Evolutionary conservation across 35 echinoderm and acorn worm genomes (phyloP).

Genomic region (Ophioderma brevispina): DNA sequence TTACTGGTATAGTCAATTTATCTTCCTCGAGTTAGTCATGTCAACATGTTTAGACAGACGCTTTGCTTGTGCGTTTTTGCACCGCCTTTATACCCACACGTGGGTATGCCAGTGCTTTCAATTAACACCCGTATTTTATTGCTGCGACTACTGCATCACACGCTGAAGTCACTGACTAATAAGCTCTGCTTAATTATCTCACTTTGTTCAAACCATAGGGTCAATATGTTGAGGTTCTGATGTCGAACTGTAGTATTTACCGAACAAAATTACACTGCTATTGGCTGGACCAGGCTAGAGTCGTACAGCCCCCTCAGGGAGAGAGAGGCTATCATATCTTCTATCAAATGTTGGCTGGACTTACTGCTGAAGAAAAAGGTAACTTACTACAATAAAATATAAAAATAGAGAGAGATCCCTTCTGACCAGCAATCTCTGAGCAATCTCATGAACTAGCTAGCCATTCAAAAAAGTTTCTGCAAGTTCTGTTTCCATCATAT

Average conservation of each 20-base stretch:
- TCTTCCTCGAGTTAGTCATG: too few species aligned
- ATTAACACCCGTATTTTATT: too few species aligned
- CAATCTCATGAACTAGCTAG: not conserved
- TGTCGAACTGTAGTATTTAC: slow-evolving; percentile 63
- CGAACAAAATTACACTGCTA: slow-evolving; percentile 79
- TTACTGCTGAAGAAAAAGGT: slow-evolving; percentile 96
- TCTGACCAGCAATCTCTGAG: not conserved
- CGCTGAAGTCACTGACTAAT: too few species aligned
- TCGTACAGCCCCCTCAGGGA: slow-evolving; percentile 43
- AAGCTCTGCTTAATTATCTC: too few species aligned
- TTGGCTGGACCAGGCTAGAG: slow-evolving; percentile 86
- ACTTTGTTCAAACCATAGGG: slow-evolving; percentile 71
- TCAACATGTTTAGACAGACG: too few species aligned
- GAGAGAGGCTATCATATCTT: slow-evolving; percentile 87
- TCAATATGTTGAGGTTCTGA: slow-evolving; percentile 71
- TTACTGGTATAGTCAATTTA: too few species aligned
- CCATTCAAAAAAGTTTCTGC: too few species aligned
- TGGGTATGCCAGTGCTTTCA: too few species aligned
- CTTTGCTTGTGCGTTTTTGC: too few species aligned
- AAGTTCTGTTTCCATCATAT: not conserved
- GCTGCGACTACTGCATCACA: too few species aligned
- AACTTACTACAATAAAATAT: not conserved
- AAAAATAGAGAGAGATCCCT: too few species aligned
- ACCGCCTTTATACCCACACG: too few species aligned
- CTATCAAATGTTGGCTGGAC: slow-evolving; percentile 87